Conservation (phyloP, 2,888 invertebrate genomes). For the Gastracanthus pulcherrimus region DNA sequence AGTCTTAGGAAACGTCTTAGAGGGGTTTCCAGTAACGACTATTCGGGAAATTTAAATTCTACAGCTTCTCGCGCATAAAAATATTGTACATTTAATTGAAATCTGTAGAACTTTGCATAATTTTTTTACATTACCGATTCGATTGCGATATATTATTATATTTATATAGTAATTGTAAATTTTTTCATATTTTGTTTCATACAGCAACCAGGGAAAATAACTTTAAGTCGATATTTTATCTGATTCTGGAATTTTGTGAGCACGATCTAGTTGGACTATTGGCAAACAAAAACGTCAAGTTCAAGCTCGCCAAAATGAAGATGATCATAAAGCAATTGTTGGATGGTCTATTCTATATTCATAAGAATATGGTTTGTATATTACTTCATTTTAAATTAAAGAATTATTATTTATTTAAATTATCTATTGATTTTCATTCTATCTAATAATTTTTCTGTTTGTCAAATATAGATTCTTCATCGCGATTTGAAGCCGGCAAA, state of each 20-base stretch:
- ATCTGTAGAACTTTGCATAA: background rate
- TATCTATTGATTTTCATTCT: background rate
- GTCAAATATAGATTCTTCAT: background rate
- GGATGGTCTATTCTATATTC: background rate
- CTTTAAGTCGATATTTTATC: background rate
- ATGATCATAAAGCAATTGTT: background rate
- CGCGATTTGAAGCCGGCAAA: background rate
- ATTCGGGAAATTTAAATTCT: background rate
- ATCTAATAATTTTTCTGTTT: background rate
- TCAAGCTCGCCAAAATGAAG: background rate
- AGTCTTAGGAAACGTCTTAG: background rate
- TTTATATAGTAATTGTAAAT: background rate
- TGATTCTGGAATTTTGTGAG: background rate
- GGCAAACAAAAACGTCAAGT: background rate
- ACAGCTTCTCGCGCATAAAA: background rate
- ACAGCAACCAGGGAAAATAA: background rate
- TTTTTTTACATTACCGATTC: background rate
- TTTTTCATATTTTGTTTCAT: background rate
- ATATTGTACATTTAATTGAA: background rate
- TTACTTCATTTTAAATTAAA: background rate
- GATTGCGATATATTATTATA: background rate
- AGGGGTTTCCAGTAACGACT: background rate
- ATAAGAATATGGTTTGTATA: background rate
- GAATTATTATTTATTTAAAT: background rate
- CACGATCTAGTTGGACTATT: background rate